phyloP scores from a whole-genome alignment of 2,113 vertebrate species.

The Hepsetus odoe region DNA sequence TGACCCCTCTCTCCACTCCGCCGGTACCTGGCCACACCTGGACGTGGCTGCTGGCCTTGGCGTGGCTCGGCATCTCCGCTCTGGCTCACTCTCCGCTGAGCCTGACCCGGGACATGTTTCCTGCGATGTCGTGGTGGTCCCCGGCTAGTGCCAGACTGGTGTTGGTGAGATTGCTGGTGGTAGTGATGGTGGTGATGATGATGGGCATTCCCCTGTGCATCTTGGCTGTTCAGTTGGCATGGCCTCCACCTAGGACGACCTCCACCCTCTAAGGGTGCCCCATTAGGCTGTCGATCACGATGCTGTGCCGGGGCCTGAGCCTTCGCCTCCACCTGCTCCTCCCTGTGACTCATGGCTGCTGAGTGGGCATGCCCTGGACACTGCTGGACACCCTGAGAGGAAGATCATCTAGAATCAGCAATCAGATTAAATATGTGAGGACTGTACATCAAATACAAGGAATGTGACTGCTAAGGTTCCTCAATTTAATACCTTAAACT shows the following conservation, averaged over 20 bases:
- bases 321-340: conserved; percentile 57
- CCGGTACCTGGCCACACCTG: conserved; percentile 65
- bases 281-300: conserved; percentile 60
- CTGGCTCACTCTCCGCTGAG: conserved; percentile 32
- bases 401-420: not conserved
- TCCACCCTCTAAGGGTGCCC: conserved; percentile 56
- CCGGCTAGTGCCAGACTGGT: conserved; percentile 52
- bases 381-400: conserved; percentile 17
- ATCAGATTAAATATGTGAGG: too few species aligned
- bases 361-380: conserved; percentile 26
- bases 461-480: too few species aligned
- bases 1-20: conserved; percentile 64
- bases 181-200: conserved; percentile 61
- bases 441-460: too few species aligned
- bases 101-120: conserved; percentile 52
- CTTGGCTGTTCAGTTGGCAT: conserved; percentile 73
- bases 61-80: conserved; percentile 50
- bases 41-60: conserved; percentile 60
- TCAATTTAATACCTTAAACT: too few species aligned
- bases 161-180: conserved; percentile 54
- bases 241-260: conserved; percentile 74
- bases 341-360: conserved; percentile 71
- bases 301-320: conserved; percentile 44
- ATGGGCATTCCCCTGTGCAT: conserved; percentile 60
- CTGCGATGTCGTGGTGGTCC: conserved; percentile 63